A percentile compares a stretch with the other conserved stretches of the same genome.
Conservation (phyloP, 2,113 vertebrate species). For the Panurus biarmicus region DNA sequence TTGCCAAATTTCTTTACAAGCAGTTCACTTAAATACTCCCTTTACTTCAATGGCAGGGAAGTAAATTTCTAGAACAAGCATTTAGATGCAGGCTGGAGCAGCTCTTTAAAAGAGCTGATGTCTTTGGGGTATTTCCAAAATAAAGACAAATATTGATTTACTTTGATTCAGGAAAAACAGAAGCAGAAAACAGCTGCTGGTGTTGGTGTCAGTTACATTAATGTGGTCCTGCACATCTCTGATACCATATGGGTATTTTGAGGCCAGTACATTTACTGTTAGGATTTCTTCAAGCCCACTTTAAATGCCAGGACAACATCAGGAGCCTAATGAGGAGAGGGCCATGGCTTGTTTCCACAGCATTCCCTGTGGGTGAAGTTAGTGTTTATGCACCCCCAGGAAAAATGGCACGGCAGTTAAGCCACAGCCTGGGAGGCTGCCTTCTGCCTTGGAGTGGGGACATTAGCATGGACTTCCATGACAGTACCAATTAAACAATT, state of each 20-base stretch:
- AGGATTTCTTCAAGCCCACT: not conserved
- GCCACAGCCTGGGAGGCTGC: not conserved
- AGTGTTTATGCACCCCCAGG: not conserved
- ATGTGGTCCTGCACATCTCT: not conserved
- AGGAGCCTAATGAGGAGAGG: not conserved
- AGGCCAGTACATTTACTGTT: not conserved
- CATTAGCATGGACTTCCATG: not conserved
- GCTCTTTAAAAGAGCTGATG: not conserved
- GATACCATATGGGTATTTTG: not conserved
- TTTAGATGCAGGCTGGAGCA: not conserved
- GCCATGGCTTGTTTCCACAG: not conserved
- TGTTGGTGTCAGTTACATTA: not conserved
- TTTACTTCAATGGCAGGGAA: not conserved
- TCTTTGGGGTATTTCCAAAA: not conserved
- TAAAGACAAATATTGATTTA: not conserved
- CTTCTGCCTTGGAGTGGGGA: not conserved
- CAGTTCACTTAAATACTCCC: not conserved
- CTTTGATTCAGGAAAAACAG: not conserved
- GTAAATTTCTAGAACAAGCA: not conserved
- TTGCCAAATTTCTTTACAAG: not conserved
- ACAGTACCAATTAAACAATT: not conserved
- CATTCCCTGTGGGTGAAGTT: not conserved
- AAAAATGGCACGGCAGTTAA: not conserved
- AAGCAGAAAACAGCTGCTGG: not conserved
- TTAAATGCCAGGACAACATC: not conserved